A percentile compares a stretch with the other conserved stretches of the same genome.
Conservation (phyloP, 1,140 invertebrate genomes). For the Maconellicoccus hirsutus region DNA sequence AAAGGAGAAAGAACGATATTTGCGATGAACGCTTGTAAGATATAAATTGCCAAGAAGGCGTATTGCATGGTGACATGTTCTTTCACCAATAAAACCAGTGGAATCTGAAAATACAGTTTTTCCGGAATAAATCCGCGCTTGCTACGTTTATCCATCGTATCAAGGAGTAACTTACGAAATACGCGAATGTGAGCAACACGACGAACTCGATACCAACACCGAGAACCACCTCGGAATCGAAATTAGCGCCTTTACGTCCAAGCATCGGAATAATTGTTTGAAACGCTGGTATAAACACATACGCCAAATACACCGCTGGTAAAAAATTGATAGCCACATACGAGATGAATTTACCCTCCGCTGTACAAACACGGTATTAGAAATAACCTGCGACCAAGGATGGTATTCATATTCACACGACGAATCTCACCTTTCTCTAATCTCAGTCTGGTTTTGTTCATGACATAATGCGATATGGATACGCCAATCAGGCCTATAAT, state of each 20-base stretch:
- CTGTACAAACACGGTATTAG: background rate
- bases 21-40: background rate
- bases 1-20: background rate
- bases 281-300: background rate
- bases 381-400: background rate
- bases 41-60: background rate
- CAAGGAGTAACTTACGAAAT: background rate
- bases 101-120: background rate
- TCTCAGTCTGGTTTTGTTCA: background rate
- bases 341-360: background rate
- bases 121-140: no score
- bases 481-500: background rate
- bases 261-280: background rate
- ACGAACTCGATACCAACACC: background rate
- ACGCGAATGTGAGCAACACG: background rate
- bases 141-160: no score
- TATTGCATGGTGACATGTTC: background rate
- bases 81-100: background rate
- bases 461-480: background rate
- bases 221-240: background rate
- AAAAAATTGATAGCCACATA: background rate
- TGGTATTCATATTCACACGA: background rate
- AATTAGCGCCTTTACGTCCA: background rate
- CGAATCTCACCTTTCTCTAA: background rate
- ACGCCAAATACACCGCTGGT: background rate